Base-by-base conservation (phyloP, 2,113 vertebrate species). In the Lepisosteus osseus region DNA sequence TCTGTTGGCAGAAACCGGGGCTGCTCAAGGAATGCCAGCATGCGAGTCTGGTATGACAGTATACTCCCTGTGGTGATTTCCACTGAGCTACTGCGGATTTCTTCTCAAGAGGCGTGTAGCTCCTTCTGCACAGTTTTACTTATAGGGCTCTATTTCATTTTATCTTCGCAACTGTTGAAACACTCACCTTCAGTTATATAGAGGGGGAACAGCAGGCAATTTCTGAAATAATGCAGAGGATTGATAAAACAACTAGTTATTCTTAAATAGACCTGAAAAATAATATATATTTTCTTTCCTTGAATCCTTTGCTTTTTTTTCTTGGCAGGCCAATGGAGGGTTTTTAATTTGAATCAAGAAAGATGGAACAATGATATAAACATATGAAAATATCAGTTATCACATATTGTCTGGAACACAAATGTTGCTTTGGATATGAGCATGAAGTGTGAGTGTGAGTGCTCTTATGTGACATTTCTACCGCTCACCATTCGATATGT, bases 1-100 rank as follows among this genome's bases (percentile, higher is more conserved):
- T 76, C 68, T 72, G 71, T 75, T 85, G 79, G 82, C 84, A 84
- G 76, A 77, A 54, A 17, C 76, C 66, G 70, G 29, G 71, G 72
- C 74, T 74, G 44, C 56, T 63, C 64, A 70, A 78, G 74, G 74
- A 72, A 81, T 80, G 80, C 80, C 79, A 75, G 71, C 75, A 73
- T 71, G 69, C 62, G 68, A 44, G 45, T 73, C 66, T 78, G 72
- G 74, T 41, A 68, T 59, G 51, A 71, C 7, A 71, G 71, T 68
- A 69, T 47, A 15, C 14, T 74, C 61, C 72, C 75, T 78, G 74
- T 72, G 67, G 77, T 67, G 47, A 55, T 69, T 75, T 70, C 72
- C 71, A 74, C 67, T 72, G 56, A 59, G 56, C 5, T 59, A 3
- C 7, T n/a, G 13, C 77, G 72, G 72, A 29, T 51, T 54, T 47